Conservation (phyloP, 2,888 invertebrate species). For the Scaptodrosophila latifasciaeformis region DNA sequence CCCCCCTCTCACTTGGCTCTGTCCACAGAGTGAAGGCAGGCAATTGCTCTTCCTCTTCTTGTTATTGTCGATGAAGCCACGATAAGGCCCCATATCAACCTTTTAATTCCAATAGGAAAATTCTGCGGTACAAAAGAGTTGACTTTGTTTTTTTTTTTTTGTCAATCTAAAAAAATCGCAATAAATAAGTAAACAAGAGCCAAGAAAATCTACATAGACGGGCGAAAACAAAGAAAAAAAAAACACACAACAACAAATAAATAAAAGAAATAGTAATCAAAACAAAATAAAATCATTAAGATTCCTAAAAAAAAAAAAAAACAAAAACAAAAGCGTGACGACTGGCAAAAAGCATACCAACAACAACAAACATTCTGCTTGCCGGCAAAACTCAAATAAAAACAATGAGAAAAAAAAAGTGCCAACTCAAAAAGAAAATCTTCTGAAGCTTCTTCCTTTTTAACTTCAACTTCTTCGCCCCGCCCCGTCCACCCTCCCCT, state of each 20-base stretch:
- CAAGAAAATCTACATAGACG: not conserved
- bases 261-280: conserved; percentile 41
- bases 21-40: not conserved
- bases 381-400: conserved; percentile 27
- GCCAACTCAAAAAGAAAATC: too few species aligned
- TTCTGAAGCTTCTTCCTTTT: too few species aligned
- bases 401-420: conserved; percentile 28
- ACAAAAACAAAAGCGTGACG: not conserved
- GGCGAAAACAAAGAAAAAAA: too few species aligned
- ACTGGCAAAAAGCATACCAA: not conserved
- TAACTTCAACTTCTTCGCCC: conserved; percentile 32
- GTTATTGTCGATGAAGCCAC: not conserved
- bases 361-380: conserved; percentile 2
- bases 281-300: conserved; percentile 46
- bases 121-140: too few species aligned
- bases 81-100: too few species aligned
- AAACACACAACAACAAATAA: too few species aligned
- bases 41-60: conserved; percentile 2
- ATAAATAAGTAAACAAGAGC: not conserved
- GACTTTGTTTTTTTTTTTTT: not conserved
- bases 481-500: conserved; percentile 1
- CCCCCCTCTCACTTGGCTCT: not conserved
- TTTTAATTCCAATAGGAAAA: too few species aligned
- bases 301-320: conserved; percentile 38
- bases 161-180: too few species aligned